These are phyloP conservation scores for Aspidiotus rigidus DNA, from an alignment of 2,888 invertebrate species.

Conservation along the genomic window DNA sequence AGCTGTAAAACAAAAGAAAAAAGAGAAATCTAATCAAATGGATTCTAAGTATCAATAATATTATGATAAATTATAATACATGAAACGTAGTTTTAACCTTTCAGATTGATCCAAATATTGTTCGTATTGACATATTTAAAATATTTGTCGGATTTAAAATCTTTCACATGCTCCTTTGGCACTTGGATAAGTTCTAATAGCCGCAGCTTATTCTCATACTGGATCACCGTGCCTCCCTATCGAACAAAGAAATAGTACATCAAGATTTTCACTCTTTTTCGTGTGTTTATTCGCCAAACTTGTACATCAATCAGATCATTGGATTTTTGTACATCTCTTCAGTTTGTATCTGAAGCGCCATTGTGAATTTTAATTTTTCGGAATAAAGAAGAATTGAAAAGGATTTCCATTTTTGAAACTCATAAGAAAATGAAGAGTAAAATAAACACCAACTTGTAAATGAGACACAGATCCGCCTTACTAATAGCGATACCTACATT, in stretches of 20 bases:
- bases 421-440: too few species aligned
- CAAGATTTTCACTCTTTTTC: too few species aligned
- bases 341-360: too few species aligned
- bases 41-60: constrained; percentile 45
- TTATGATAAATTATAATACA: not conserved
- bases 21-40: not conserved
- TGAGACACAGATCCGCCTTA: too few species aligned
- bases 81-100: constrained; percentile 47
- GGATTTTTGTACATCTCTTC: too few species aligned
- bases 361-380: too few species aligned
- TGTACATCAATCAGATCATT: too few species aligned
- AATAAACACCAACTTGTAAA: too few species aligned
- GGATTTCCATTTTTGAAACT: too few species aligned
- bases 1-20: constrained; percentile 47
- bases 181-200: constrained; percentile 98
- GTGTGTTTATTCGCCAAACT: too few species aligned
- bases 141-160: constrained; percentile 97
- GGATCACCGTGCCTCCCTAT: constrained; percentile 91
- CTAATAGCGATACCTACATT: too few species aligned
- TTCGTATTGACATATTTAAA: constrained; percentile 99
- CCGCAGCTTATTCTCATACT: constrained; percentile 88
- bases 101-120: constrained; percentile 92
- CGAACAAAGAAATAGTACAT: not conserved
- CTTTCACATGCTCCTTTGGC: constrained; percentile 91
- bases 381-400: too few species aligned